Evolutionary conservation across 2,113 vertebrate species (phyloP), one percentile per base, ranked within the genome.

Genomic region (Perccottus glenii): DNA sequence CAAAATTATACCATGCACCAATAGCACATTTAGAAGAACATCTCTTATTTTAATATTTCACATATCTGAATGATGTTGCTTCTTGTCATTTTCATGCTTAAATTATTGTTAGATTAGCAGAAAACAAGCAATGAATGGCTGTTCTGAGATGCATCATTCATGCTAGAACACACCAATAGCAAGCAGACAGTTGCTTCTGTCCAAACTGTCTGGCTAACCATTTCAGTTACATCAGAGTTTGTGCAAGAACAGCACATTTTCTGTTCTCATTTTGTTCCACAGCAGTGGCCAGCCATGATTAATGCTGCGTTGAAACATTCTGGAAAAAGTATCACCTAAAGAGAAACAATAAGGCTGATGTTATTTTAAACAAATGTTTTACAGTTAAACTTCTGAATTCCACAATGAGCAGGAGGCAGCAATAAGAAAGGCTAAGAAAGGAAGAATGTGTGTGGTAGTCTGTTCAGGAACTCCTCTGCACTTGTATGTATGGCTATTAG

Each of bases 401-500:
- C 44, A 48, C 35, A 14, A 15, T 42, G 44, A 27, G 57, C 43
- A 55, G 77, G 56, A 57, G 33, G 48, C 43, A 47, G 12, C 3
- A 15, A 44, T 60, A 65, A 77, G 72, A 67, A 52, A 4, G 11
- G 67, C 64, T 69, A 67, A 70, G 59, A 4, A 68, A 78, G 70
- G 58, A 82, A 32, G 71, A 83, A 86, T 63, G 72, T 64, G 65
- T 59, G 68, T 45, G 46, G 71, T 49, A 15, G 53, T 60, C 53
- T 14, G 67, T 78, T 60, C 72, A 33, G 60, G 59, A 75, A 81
- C 9, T 88, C 84, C 87, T 81, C 64, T 85, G 85, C 6, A 77
- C 72, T 62, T 66, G 64, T 69, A 85, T 79, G 75, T 75, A 75
- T 78, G 66, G 38, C 51, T 52, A 82, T 87, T 85, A 86, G 60